Percentiles rank a stretch among this genome's conserved stretches.
Conservation (phyloP, 2,113 vertebrate species). For the Oncorhynchus mykiss region DNA sequence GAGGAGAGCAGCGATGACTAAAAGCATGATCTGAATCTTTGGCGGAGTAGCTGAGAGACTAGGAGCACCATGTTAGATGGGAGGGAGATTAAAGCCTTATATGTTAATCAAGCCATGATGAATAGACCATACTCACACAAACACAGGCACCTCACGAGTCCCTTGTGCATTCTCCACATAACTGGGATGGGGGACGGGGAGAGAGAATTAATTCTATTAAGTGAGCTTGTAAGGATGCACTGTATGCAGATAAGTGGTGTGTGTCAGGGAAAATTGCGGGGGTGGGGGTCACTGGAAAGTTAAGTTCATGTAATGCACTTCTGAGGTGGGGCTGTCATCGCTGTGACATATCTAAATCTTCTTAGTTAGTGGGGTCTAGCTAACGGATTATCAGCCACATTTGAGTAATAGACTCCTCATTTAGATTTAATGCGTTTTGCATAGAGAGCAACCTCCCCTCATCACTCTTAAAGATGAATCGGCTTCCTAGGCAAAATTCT, state of each 20-base stretch:
- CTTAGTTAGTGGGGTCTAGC: conserved; percentile 88
- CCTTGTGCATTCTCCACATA: conserved; percentile 59
- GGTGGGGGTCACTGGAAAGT: conserved; percentile 15
- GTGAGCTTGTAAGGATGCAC: conserved; percentile 46
- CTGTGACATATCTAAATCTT: conserved; percentile 76
- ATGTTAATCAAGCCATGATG: conserved; percentile 77
- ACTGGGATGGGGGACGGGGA: background rate
- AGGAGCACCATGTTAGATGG: conserved; percentile 1
- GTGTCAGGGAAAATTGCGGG: background rate
- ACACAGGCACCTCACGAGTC: conserved; percentile 66
- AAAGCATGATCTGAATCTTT: conserved; percentile 8
- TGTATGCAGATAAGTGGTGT: conserved; percentile 58
- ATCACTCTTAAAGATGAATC: conserved; percentile 98
- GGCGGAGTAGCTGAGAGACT: background rate
- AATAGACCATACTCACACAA: conserved; percentile 70
- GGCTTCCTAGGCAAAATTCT: conserved; percentile 84
- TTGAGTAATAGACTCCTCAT: conserved; percentile 98
- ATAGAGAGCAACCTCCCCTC: conserved; percentile 92
- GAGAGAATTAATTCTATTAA: conserved; percentile 70
- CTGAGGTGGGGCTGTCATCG: conserved; percentile 11
- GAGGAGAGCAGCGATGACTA: conserved; percentile 17
- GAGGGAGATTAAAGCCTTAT: conserved; percentile 49
- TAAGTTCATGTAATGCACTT: conserved; percentile 39
- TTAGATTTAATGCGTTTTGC: conserved; percentile 97
- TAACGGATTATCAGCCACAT: conserved; percentile 88